Evolutionary conservation across 2,797 vertebrate species (phyloP).

Genomic region (Sus cebifrons): DNA sequence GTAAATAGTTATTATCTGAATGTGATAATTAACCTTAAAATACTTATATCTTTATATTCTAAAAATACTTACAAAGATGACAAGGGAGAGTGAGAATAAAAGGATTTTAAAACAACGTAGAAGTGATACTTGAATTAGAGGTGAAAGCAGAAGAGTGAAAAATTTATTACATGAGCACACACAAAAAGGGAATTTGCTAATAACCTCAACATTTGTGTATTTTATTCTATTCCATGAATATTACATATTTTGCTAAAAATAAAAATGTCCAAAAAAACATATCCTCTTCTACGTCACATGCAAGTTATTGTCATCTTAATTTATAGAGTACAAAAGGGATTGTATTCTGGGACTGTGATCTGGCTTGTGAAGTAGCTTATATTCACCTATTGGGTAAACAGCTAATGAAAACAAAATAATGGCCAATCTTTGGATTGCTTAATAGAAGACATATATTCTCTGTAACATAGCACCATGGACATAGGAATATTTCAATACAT

Average conservation of each 20-base stretch:
- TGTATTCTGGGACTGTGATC: background rate
- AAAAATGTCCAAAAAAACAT: conserved; percentile 5
- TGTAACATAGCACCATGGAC: background rate
- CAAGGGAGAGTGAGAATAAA: background rate
- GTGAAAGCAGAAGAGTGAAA: background rate
- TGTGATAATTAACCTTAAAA: background rate
- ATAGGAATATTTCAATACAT: background rate
- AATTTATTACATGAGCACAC: background rate
- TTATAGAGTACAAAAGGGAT: background rate
- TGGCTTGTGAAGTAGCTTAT: background rate
- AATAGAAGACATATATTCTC: background rate
- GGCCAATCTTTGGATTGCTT: background rate
- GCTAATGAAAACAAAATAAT: background rate
- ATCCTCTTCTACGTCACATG: background rate
- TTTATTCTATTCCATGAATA: background rate
- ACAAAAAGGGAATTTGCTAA: conserved; percentile 6
- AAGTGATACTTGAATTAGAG: background rate
- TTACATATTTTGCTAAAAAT: background rate
- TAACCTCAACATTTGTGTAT: background rate
- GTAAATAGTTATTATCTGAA: background rate
- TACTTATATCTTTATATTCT: background rate
- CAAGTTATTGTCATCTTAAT: background rate
- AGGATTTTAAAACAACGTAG: background rate
- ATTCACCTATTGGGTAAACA: background rate
- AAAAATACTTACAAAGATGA: background rate